Evolutionary conservation across 2,113 vertebrate genomes (phyloP).

Genomic region (Pristiophorus japonicus): DNA sequence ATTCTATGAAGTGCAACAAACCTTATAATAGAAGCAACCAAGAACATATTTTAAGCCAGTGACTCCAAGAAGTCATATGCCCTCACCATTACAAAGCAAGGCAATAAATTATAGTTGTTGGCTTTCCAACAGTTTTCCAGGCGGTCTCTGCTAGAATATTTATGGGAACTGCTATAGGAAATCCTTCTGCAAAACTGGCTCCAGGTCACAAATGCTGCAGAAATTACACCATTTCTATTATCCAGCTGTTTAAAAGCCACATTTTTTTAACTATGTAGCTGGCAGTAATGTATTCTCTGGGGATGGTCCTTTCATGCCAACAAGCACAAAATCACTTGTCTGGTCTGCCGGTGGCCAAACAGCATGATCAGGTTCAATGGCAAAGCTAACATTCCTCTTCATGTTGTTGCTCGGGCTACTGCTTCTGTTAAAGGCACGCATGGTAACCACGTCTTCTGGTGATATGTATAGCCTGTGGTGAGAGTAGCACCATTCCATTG

Average conservation of each 20-base stretch:
- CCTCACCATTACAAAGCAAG: not conserved
- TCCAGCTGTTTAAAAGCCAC: not conserved
- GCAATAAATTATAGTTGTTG: not conserved
- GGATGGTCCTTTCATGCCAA: not conserved
- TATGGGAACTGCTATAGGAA: not conserved
- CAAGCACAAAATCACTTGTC: not conserved
- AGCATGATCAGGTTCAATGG: not conserved
- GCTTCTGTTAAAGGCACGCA: not conserved
- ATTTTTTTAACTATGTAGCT: not conserved
- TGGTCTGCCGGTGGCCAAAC: not conserved
- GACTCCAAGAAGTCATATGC: not conserved
- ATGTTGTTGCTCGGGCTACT: not conserved
- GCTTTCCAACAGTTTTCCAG: not conserved
- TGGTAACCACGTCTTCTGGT: not conserved
- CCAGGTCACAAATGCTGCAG: not conserved
- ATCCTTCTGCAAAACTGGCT: not conserved
- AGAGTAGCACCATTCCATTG: not conserved
- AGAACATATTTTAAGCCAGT: not conserved
- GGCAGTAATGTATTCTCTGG: not conserved
- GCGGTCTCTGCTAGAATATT: not conserved
- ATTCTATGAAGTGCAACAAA: not conserved
- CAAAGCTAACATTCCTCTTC: not conserved
- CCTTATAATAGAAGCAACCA: not conserved
- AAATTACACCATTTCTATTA: not conserved
- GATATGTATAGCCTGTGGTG: not conserved